phyloP scores from a whole-genome alignment of 2,797 vertebrate species.

The Cryptoblepharus egeriae region DNA sequence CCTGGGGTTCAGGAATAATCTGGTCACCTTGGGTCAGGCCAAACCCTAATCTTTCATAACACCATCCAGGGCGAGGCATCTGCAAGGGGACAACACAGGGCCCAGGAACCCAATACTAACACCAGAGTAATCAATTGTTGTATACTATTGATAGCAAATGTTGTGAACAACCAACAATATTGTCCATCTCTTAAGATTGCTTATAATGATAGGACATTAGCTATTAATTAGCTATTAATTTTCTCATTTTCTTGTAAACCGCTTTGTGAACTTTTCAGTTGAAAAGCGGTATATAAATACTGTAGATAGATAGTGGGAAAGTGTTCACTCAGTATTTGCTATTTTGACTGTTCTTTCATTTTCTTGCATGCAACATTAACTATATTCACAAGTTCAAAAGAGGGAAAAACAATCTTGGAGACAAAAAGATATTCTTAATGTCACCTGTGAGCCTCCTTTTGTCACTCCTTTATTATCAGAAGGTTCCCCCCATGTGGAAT shows the following conservation, averaged over 20 bases:
- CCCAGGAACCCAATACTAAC: too few species aligned
- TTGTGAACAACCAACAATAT: background rate
- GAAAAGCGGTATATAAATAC: too few species aligned
- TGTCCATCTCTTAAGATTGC: background rate
- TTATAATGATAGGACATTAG: background rate
- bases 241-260: too few species aligned
- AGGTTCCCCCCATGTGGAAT: conserved; percentile 52
- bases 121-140: too few species aligned
- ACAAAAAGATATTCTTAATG: background rate
- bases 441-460: background rate
- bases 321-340: background rate
- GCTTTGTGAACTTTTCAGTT: too few species aligned
- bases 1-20: too few species aligned
- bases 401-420: background rate
- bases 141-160: background rate
- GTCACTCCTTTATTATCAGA: conserved; percentile 28
- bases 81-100: too few species aligned
- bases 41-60: too few species aligned
- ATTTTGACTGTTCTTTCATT: background rate
- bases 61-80: too few species aligned
- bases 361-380: background rate
- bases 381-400: background rate
- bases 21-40: too few species aligned
- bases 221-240: too few species aligned
- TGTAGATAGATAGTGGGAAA: too few species aligned